Percentiles rank a stretch among this genome's conserved stretches.
Evolutionary conservation across 2,888 invertebrate genomes (phyloP).

Genomic region (Cryptus armator): DNA sequence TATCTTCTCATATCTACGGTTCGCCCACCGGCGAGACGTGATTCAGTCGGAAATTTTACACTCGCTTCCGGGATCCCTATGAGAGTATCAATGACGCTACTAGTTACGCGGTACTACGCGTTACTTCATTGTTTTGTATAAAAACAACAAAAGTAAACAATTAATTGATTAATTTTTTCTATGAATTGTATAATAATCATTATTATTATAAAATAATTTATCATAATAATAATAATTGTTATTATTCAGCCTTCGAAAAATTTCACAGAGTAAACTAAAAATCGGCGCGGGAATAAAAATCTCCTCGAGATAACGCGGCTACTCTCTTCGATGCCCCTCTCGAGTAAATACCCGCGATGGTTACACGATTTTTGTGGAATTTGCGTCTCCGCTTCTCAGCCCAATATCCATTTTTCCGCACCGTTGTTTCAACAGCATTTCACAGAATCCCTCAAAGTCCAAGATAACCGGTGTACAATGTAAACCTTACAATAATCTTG

Average conservation of each 20-base stretch:
- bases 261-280: too few relatives aligned
- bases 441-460: not conserved
- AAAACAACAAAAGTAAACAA: too few relatives aligned
- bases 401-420: not conserved
- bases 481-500: slow-evolving; percentile 1
- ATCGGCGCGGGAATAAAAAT: too few relatives aligned
- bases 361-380: slow-evolving; percentile 6
- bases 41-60: slow-evolving; percentile 61
- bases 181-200: too few relatives aligned
- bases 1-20: not conserved
- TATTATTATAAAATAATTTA: too few relatives aligned
- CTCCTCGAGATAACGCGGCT: too few relatives aligned
- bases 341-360: too few relatives aligned
- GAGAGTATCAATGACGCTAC: not conserved
- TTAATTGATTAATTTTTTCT: too few relatives aligned
- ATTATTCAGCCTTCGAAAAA: too few relatives aligned
- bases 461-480: not conserved
- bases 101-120: not conserved
- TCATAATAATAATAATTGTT: too few relatives aligned
- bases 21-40: not conserved
- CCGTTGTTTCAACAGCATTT: slow-evolving; percentile 3
- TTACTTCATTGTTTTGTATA: too few relatives aligned
- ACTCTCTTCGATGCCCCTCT: too few relatives aligned
- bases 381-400: not conserved
- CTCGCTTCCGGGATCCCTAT: slow-evolving; percentile 65